Percentiles rank a stretch among this genome's conserved stretches.
Conservation (phyloP, 1,140 invertebrate species). For the Drosophila ambigua region DNA sequence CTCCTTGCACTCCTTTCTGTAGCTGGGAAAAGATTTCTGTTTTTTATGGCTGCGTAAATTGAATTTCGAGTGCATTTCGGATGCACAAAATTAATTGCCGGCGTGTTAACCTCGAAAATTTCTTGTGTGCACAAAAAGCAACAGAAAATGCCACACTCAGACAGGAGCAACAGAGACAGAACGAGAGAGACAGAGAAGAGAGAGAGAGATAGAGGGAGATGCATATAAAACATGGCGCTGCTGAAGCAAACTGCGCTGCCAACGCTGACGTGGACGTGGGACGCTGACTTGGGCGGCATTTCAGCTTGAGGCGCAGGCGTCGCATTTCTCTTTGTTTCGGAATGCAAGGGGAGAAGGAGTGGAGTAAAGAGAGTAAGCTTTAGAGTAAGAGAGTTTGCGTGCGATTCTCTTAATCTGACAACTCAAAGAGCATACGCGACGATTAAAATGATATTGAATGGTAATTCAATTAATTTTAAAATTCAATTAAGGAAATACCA, state of each 20-base stretch:
- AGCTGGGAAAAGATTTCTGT: slow-evolving; percentile 14
- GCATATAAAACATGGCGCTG: slow-evolving; percentile 27
- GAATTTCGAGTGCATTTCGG: slow-evolving; percentile 58
- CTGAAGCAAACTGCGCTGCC: slow-evolving; percentile 1
- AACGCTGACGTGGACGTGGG: slow-evolving; percentile 15
- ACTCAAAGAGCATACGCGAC: slow-evolving; percentile 5
- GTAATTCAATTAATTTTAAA: slow-evolving; percentile 64
- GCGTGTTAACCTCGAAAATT: slow-evolving; percentile 68
- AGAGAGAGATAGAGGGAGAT: neutral
- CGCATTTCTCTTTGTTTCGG: slow-evolving; percentile 6
- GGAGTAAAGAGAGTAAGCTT: neutral
- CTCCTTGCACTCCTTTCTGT: neutral
- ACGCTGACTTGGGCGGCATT: slow-evolving; percentile 29
- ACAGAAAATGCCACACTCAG: slow-evolving; percentile 16
- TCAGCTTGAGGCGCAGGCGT: slow-evolving; percentile 36
- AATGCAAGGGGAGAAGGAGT: too few relatives aligned
- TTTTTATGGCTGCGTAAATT: slow-evolving; percentile 70
- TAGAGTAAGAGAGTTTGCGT: slow-evolving; percentile 5
- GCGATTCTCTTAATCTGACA: slow-evolving; percentile 15
- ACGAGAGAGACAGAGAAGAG: neutral
- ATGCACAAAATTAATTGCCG: slow-evolving; percentile 69
- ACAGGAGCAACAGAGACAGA: slow-evolving; percentile 2
- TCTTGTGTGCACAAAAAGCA: slow-evolving; percentile 37
- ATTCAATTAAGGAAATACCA: slow-evolving; percentile 50
- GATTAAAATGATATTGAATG: slow-evolving; percentile 38